Evolutionary conservation across 1,140 invertebrate genomes (phyloP).

Genomic region (Microplitis demolitor): DNA sequence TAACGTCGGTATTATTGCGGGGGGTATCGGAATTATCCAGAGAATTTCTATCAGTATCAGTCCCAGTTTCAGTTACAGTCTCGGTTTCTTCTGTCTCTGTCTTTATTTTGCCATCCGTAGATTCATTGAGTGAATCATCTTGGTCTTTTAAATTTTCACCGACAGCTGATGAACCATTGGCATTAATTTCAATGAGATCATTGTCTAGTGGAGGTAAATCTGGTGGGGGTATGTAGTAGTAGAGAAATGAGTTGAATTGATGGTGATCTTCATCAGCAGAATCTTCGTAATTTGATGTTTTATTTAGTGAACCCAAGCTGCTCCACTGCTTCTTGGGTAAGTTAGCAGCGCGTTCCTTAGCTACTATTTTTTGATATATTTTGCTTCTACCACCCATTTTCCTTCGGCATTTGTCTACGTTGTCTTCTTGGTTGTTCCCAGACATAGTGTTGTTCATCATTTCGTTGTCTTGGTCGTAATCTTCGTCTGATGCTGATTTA

Average conservation of each 20-base stretch:
- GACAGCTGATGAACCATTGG: not conserved
- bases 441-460: not conserved
- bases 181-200: conserved; percentile 47
- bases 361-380: conserved; percentile 19
- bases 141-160: not conserved
- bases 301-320: not conserved
- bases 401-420: not conserved
- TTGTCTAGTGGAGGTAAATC: conserved; percentile 55
- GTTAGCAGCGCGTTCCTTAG: not conserved
- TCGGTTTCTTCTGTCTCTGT: not conserved
- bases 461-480: conserved; percentile 6
- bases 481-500: conserved; percentile 16
- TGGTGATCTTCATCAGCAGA: conserved; percentile 37
- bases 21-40: too few species aligned
- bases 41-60: too few species aligned
- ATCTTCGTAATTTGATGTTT: not conserved
- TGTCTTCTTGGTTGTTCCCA: too few species aligned
- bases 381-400: not conserved
- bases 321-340: conserved; percentile 1
- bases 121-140: not conserved
- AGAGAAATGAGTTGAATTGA: conserved; percentile 61
- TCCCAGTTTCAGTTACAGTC: too few species aligned
- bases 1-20: too few species aligned
- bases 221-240: conserved; percentile 62
- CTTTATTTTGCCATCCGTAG: not conserved